Evolutionary conservation across 1,140 invertebrate species (phyloP), one percentile per base, ranked within the genome.

Genomic region (Drosophila takahashii): DNA sequence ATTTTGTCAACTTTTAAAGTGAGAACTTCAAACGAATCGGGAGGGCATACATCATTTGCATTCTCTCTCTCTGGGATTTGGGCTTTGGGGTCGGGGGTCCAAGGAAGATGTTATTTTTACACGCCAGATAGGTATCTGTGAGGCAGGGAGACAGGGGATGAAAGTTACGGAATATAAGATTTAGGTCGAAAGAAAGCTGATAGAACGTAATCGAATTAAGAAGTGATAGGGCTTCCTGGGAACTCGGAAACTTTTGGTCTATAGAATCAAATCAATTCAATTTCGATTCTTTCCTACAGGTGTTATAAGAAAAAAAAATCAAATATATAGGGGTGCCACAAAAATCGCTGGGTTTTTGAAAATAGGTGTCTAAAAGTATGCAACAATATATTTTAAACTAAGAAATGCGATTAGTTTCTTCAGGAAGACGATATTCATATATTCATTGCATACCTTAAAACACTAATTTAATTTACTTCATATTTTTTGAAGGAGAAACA

Each of bases 1-100:
- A 84, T 87, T 65, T 73, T 70, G 69, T 87, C 79, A 87, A 83
- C 74, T 89, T 72, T 86, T 74, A 81, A 81, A 86, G 73, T 71
- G 59, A 57, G 74, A 87, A 84, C 85, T 80, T 87, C 84, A 87
- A 87, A 87, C 76, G 64, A 84, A 87, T n/a, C 37, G 65, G 50
- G n/a, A n/a, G n/a, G 57, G 58, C 66, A 77, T 87, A 59, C 84
- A 79, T 77, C 59, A 89, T 89, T 84, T 78, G 58, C 70, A 71
- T 87, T 66, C 32, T 22, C 22, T 22, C 22, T 4, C 8, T 9
- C 37, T 5, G 41, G n/a, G 9, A 16, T 22, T 16, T 10, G 41
- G n/a, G 9, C n/a, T 22, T 16, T 10, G n/a, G 4, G 42, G 18
- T 9, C 3, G 10, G 65, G 37, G n/a, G 10, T 18, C 8, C 18